Base-by-base conservation (phyloP, 1,140 invertebrate species). In the Contarinia nasturtii region DNA sequence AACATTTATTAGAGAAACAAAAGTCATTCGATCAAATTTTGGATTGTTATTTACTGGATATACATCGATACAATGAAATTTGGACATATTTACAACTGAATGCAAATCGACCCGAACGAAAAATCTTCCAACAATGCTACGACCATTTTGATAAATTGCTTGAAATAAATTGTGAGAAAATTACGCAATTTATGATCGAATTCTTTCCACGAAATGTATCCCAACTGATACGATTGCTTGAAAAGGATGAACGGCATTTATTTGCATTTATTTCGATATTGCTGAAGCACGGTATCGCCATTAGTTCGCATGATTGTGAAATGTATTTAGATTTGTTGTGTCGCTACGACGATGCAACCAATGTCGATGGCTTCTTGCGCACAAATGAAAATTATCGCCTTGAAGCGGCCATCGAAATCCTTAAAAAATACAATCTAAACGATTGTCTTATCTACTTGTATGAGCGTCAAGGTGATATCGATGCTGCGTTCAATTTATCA, bases 51-150 rank as follows among this genome's bases (percentile, higher is more conserved):
- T 52, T 71, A 2, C 54, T 58, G 7, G 69, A 76, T 59, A 59
- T 67, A 4, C 67, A 70, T 14, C 69, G 84, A 48, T 68, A 82
- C 49, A 71, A 73, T 18, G 72, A 77, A n/a, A 67, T 86, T 45
- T 86, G 84, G 54, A 79, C 73, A 36, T 86, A 85, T 54, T 72
- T 86, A 33, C 72, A 79, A 33, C 65, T 74, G n/a, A 76, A 81
- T 63, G 73, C 81, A 55, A 67, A 68, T 2, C 64, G 67, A 48
- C 53, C 71, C 59, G 55, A 62, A 46, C 51, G 67, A 44, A 55
- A 55, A 46, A 62, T 71, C 19, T 57, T 55, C 22, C 49, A 69
- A 55, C 63, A 76, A 53, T 57, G 75, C 66, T 55, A 55, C 20
- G 49, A 52, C 1, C 50, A 69, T 52, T 59, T 71, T n/a, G 51